Evolutionary conservation across 2,888 invertebrate genomes (phyloP).

Genomic region (Urechis unicinctus): DNA sequence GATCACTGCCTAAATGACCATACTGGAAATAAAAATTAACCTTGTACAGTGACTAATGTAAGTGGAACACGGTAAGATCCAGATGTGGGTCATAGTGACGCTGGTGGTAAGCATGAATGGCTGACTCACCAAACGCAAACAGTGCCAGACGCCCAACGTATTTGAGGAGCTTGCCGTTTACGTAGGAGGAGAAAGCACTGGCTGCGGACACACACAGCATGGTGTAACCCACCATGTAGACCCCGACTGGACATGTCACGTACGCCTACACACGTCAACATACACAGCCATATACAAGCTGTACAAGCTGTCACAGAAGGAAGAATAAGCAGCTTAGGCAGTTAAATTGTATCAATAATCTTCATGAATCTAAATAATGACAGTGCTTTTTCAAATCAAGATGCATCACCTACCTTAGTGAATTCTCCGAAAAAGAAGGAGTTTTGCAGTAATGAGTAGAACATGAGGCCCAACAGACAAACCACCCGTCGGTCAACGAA

Average conservation of each 20-base stretch:
- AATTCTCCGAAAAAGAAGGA: slow-evolving; percentile 43
- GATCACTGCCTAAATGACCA: too few species aligned
- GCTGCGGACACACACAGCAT: slow-evolving; percentile 96
- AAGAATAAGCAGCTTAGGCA: too few species aligned
- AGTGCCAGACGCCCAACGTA: slow-evolving; percentile 81
- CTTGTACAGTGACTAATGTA: too few species aligned
- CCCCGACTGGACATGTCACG: slow-evolving; percentile 55
- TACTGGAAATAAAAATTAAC: too few species aligned
- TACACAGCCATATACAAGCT: background rate
- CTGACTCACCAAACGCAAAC: slow-evolving; percentile 53
- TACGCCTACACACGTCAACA: slow-evolving; percentile 31
- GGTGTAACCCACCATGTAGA: slow-evolving; percentile 89
- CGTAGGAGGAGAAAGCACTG: slow-evolving; percentile 82
- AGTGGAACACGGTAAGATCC: too few species aligned
- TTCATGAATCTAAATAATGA: background rate
- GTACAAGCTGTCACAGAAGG: too few species aligned
- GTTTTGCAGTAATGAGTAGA: slow-evolving; percentile 35
- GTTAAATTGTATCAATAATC: too few species aligned
- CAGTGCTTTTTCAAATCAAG: background rate
- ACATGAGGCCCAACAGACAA: slow-evolving; percentile 30
- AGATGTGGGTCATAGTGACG: too few species aligned
- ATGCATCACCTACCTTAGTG: slow-evolving; percentile 31
- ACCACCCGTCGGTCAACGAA: slow-evolving; percentile 28
- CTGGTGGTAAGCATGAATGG: too few species aligned
- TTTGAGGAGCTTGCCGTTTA: slow-evolving; percentile 88